Base-by-base conservation (phyloP, 37 sponge, comb jelly and placozoan species). In the Diacarnus erythraeanus region DNA sequence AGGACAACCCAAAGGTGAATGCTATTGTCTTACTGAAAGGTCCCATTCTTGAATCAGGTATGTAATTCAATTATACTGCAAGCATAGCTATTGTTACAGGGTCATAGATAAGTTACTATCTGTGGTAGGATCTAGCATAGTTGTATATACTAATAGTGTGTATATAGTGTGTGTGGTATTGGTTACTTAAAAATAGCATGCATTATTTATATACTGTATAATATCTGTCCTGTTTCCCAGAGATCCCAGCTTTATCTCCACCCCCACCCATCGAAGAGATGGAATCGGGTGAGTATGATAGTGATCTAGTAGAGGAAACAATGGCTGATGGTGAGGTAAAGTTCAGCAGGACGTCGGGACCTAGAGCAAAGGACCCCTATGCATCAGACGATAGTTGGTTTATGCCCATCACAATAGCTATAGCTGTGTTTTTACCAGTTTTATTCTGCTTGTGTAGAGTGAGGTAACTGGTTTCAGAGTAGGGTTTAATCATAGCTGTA, bases 1-100 rank as follows among this genome's bases (percentile, higher is more conserved):
- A 63, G 23, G 99, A 98, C 70, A 98, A 98, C 72, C 99, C 99
- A 9, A 98, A 98, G 80, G 54, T 91, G 27, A 98, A 98, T 79
- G 99, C 96, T 8, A 87, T 98, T 42, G 92, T 87, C 20, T 82
- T 98, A 2, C 59, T 88, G 60, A 90, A 86, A 58, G 91, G 92
- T 64, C 80, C 77, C 23, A 21, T 87, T 22, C 79, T 83, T 20
- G 76, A 72, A 5, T 44, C 51, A 59, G 87, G 87, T 91, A 66
- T 34, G 77, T 4, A 63, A 29, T 20, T 15, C 20, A 77, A 8
- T 77, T 17, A 21, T 10, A 57, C n/a, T n/a, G n/a, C n/a, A n/a
- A n/a, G n/a, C n/a, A n/a, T n/a, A n/a, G n/a, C n/a, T n/a, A n/a
- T n/a, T n/a, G n/a, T n/a, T n/a, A n/a, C n/a, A n/a, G n/a, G n/a